Evolutionary conservation across 2,888 invertebrate species (phyloP).

Genomic region (Lobophora halterata): DNA sequence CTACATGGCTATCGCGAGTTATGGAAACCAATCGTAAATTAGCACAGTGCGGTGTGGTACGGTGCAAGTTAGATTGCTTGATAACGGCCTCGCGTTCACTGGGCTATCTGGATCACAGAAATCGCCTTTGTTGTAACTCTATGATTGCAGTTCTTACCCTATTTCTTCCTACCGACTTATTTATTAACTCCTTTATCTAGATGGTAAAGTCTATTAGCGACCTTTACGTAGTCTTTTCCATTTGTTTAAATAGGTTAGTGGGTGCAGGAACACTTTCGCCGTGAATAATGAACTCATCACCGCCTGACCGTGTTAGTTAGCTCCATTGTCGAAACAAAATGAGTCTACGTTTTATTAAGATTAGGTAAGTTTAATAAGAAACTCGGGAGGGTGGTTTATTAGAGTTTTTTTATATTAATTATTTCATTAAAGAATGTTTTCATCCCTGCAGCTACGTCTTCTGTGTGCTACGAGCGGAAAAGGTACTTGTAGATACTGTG

Average conservation of each 20-base stretch:
- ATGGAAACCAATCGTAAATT: conserved; percentile 9
- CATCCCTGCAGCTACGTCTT: no score
- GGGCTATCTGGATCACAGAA: conserved; percentile 11
- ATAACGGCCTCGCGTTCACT: conserved; percentile 7
- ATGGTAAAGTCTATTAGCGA: conserved; percentile 26
- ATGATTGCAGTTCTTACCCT: no score
- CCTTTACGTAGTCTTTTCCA: conserved; percentile 40
- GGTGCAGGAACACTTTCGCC: conserved; percentile 33
- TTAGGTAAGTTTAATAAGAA: neutral
- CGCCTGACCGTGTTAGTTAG: conserved; percentile 47
- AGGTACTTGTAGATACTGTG: no score
- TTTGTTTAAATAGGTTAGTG: conserved; percentile 57
- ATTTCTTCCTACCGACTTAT: no score
- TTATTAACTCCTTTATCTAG: conserved; percentile 2
- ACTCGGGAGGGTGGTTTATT: no score
- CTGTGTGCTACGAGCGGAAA: no score
- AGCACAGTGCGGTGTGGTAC: conserved; percentile 5
- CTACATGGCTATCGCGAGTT: conserved; percentile 7
- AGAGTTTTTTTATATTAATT: no score
- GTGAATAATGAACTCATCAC: conserved; percentile 62
- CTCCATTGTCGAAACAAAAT: conserved; percentile 50
- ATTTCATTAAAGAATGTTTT: no score
- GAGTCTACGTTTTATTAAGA: conserved; percentile 24
- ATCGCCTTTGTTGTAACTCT: no score
- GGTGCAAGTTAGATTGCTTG: conserved; percentile 9